phyloP scores from a whole-genome alignment of 2,797 vertebrate species.

The Malacoctenus gilli region DNA sequence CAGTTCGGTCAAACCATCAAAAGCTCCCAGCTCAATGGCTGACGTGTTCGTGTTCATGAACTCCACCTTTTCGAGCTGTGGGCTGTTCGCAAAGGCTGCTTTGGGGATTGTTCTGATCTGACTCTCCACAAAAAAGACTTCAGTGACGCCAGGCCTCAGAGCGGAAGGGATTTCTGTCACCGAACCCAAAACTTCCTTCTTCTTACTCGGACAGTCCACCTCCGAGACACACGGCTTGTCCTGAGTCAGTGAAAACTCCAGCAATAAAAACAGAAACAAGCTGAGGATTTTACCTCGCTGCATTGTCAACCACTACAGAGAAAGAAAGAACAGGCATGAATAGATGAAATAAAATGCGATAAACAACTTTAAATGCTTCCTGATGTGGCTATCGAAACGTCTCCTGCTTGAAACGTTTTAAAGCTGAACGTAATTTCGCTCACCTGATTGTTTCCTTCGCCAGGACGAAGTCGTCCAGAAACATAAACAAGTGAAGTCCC shows the following conservation, averaged over 20 bases:
- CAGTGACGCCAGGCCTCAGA: slow-evolving; percentile 57
- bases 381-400: no score
- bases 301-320: slow-evolving; percentile 57
- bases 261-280: slow-evolving; percentile 59
- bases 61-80: slow-evolving; percentile 74
- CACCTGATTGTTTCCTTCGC: slow-evolving; percentile 51
- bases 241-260: slow-evolving; percentile 38
- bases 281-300: slow-evolving; percentile 18
- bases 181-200: slow-evolving; percentile 64
- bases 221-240: neutral
- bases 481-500: slow-evolving; percentile 13
- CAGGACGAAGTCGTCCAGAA: slow-evolving; percentile 7
- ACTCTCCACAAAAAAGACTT: slow-evolving; percentile 79
- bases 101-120: slow-evolving; percentile 70
- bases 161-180: slow-evolving; percentile 70
- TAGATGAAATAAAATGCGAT: no score
- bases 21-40: slow-evolving; percentile 80
- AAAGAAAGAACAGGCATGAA: neutral
- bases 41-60: slow-evolving; percentile 73
- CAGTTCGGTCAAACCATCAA: slow-evolving; percentile 77
- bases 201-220: slow-evolving; percentile 25
- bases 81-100: slow-evolving; percentile 76
- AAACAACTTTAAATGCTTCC: no score
- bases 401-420: no score
- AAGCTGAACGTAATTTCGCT: neutral